phyloP scores from a whole-genome alignment of 2,888 invertebrate species.

The Lithophane leautieri region DNA sequence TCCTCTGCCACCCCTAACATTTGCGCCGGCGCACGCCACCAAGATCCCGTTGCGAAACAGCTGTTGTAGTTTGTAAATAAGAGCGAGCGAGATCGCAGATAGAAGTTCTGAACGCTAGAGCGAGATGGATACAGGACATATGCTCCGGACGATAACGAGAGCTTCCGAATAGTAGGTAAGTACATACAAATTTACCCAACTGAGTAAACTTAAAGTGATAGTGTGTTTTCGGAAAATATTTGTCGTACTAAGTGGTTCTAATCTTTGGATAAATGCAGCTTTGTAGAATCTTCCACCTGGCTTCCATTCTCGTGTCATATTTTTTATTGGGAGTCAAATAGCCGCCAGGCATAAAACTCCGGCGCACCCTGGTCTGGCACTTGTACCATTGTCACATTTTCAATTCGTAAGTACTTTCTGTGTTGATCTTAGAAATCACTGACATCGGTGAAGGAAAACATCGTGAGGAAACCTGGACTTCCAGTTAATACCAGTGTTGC shows the following conservation, averaged over 20 bases:
- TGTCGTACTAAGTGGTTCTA: constrained; percentile 30
- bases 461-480: too few species aligned
- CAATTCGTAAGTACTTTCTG: too few species aligned
- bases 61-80: constrained; percentile 79
- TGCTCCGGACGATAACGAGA: constrained; percentile 46
- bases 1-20: constrained; percentile 65
- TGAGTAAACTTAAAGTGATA: constrained; percentile 47
- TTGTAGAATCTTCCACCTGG: constrained; percentile 18
- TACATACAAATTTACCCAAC: constrained; percentile 56
- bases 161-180: constrained; percentile 42
- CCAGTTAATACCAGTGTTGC: too few species aligned
- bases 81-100: constrained; percentile 68
- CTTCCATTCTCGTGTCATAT: background rate
- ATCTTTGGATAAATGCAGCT: constrained; percentile 25
- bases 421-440: too few species aligned
- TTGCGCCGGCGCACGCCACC: constrained; percentile 75
- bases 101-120: constrained; percentile 38
- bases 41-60: constrained; percentile 86
- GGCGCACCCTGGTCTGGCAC: too few species aligned
- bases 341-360: background rate
- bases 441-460: too few species aligned
- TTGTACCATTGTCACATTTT: too few species aligned
- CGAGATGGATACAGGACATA: constrained; percentile 58
- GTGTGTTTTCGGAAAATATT: constrained; percentile 44
- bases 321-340: background rate